A percentile compares a stretch with the other conserved stretches of the same genome.
Conservation (phyloP, 2,888 invertebrate species). For the Aspidapion aeneum region DNA sequence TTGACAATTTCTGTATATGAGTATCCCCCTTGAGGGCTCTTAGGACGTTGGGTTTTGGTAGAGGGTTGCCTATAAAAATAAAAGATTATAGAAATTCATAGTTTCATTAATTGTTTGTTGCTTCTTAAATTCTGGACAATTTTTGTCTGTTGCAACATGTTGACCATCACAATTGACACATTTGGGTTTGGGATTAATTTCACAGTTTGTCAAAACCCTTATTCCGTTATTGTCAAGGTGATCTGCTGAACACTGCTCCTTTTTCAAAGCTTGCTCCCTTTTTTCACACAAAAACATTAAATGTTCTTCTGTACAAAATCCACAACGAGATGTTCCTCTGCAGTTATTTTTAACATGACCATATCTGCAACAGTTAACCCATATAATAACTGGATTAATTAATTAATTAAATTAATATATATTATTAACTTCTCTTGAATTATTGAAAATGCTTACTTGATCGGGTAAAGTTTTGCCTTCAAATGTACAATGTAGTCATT, state of each 20-base stretch:
- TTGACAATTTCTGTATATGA: not conserved
- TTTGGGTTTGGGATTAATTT: not conserved
- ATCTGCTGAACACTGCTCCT: not conserved
- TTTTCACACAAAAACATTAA: not conserved
- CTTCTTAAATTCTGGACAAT: not conserved
- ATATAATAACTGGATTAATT: slow-evolving; percentile 1
- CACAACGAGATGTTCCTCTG: not conserved
- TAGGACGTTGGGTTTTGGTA: not conserved
- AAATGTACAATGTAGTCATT: slow-evolving; percentile 2
- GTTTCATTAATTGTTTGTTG: not conserved
- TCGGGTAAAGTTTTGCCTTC: not conserved
- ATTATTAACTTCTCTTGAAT: not conserved
- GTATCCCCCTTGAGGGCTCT: not conserved
- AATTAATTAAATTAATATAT: too few species aligned
- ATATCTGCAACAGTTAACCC: not conserved
- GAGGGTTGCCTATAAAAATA: not conserved
- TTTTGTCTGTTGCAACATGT: not conserved
- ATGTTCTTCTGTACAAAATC: not conserved
- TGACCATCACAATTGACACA: not conserved
- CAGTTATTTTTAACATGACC: not conserved
- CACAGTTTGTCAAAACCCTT: not conserved
- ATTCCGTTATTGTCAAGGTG: not conserved
- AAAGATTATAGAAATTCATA: slow-evolving; percentile 1
- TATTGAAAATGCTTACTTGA: not conserved
- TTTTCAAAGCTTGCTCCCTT: not conserved